Percentiles rank a stretch among this genome's conserved stretches.
These are phyloP conservation scores for Ibidorhyncha struthersii DNA, from an alignment of 2,113 vertebrate genomes.

Conservation along the genomic window DNA sequence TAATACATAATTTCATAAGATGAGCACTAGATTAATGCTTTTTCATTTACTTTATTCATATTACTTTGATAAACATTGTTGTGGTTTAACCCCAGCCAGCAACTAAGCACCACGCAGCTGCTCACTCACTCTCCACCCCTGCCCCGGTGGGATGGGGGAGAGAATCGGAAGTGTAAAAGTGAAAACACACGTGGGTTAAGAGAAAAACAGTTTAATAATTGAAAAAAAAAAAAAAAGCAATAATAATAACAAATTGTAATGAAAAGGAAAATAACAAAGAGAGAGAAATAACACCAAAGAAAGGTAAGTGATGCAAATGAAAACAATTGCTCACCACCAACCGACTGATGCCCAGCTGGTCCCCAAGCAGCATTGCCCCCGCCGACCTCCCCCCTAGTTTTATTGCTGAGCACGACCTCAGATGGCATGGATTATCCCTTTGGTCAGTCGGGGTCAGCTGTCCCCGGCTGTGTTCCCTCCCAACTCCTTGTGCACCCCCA, in stretches of 20 bases:
- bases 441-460: not conserved
- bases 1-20: not conserved
- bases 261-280: not conserved
- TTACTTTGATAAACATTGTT: not conserved
- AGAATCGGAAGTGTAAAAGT: not conserved
- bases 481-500: too few relatives aligned
- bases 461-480: not conserved
- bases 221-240: not conserved
- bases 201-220: not conserved
- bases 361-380: accelerated
- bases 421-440: not conserved
- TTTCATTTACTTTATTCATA: not conserved
- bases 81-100: not conserved
- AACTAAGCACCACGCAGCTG: not conserved
- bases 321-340: not conserved
- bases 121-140: accelerated
- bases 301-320: not conserved
- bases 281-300: not conserved
- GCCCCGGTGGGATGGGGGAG: accelerated
- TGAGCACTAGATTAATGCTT: not conserved
- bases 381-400: not conserved
- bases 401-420: not conserved
- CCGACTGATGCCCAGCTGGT: accelerated
- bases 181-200: not conserved
- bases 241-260: not conserved